Percentiles rank a stretch among this genome's conserved stretches.
Conservation (phyloP, 1,140 invertebrate species). For the Diorhabda sublineata region DNA sequence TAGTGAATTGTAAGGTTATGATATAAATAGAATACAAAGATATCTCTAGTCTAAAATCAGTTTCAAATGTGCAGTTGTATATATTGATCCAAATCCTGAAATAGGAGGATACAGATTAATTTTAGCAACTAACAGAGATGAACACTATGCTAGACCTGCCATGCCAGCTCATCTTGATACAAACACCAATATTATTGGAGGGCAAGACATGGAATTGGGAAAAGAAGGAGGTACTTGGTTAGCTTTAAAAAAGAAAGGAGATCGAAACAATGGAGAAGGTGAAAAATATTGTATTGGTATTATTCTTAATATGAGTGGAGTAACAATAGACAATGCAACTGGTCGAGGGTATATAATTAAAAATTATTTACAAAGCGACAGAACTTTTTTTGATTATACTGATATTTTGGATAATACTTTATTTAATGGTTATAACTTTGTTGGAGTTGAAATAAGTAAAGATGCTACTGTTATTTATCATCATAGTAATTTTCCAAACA, state of each 20-base stretch:
- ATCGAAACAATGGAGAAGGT: slow-evolving; percentile 18
- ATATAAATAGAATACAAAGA: no score
- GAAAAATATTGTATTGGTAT: background rate
- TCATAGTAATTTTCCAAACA: background rate
- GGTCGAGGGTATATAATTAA: background rate
- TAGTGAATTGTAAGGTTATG: no score
- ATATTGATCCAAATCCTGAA: slow-evolving; percentile 46
- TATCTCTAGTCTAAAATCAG: no score
- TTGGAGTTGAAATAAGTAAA: background rate
- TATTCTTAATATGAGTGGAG: background rate
- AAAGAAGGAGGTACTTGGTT: slow-evolving; percentile 76
- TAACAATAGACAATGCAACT: background rate
- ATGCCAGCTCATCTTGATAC: slow-evolving; percentile 58
- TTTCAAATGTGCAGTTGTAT: background rate
- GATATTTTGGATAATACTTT: background rate
- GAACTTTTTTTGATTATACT: background rate
- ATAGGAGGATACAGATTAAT: slow-evolving; percentile 63
- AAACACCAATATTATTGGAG: slow-evolving; percentile 65
- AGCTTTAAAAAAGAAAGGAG: slow-evolving; percentile 48
- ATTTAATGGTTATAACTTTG: background rate
- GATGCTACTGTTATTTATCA: background rate
- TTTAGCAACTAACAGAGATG: slow-evolving; percentile 74
- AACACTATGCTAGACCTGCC: slow-evolving; percentile 65
- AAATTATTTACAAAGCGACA: background rate
- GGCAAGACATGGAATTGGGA: slow-evolving; percentile 65